These are phyloP conservation scores for Neodiprion fabricii DNA, from an alignment of 1,140 invertebrate genomes.

Conservation along the genomic window DNA sequence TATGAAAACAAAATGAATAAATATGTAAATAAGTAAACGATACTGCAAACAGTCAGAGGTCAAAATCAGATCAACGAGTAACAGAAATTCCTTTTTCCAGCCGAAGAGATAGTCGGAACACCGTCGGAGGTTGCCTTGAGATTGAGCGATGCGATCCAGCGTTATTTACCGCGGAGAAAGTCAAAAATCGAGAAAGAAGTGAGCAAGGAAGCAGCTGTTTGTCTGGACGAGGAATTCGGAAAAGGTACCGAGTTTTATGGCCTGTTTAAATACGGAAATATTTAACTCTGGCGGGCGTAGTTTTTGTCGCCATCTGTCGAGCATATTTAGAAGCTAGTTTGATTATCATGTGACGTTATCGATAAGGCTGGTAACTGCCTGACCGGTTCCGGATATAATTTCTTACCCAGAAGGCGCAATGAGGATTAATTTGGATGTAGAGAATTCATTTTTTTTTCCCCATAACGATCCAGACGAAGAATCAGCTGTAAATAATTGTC, in stretches of 20 bases:
- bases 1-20: no score
- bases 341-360: no score
- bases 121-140: not conserved
- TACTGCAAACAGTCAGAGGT: not conserved
- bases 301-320: no score
- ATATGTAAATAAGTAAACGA: not conserved
- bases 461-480: not conserved
- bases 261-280: not conserved
- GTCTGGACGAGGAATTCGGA: not conserved
- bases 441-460: not conserved
- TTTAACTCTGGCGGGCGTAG: not conserved
- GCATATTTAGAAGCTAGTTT: no score
- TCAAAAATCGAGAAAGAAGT: not conserved
- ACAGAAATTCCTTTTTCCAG: not conserved
- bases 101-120: not conserved
- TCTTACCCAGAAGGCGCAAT: no score
- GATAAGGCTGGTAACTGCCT: no score
- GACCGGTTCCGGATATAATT: no score
- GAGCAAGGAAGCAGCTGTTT: not conserved
- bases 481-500: not conserved
- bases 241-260: not conserved
- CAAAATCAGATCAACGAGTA: no score
- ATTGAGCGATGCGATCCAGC: not conserved
- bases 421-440: no score
- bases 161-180: not conserved